Evolutionary conservation across 2,888 invertebrate genomes (phyloP).

Genomic region (Cecidostiba fungosa): DNA sequence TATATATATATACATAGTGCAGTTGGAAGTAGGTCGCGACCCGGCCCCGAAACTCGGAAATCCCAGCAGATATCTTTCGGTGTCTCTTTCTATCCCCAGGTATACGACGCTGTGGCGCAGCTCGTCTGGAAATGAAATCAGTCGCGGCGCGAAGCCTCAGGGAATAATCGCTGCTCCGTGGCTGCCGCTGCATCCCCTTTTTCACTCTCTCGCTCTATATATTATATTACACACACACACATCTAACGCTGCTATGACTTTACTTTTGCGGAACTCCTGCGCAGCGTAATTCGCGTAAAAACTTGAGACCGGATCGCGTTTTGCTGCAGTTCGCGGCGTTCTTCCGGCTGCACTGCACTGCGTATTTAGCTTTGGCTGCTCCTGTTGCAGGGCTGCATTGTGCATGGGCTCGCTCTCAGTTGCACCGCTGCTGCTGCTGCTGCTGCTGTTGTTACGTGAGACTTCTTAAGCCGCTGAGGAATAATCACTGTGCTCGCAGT

Average conservation of each 20-base stretch:
- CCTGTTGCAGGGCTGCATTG: constrained; percentile 13
- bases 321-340: background rate
- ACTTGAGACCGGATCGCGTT: constrained; percentile 1
- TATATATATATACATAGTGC: background rate
- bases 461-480: constrained; percentile 11
- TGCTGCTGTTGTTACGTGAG: background rate
- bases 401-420: background rate
- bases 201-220: background rate
- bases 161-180: constrained; percentile 57
- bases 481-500: background rate
- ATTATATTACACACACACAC: background rate
- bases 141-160: constrained; percentile 49
- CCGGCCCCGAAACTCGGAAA: constrained; percentile 21
- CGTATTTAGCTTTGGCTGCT: background rate
- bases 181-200: background rate
- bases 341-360: background rate
- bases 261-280: constrained; percentile 18
- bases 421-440: background rate
- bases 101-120: background rate
- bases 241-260: background rate
- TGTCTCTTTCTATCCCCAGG: constrained; percentile 2
- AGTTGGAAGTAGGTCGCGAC: constrained; percentile 52
- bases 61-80: constrained; percentile 34
- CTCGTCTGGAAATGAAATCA: constrained; percentile 62
- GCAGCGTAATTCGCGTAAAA: constrained; percentile 48